Evolutionary conservation across 2,113 vertebrate species (phyloP), one percentile per base, ranked within the genome.

Genomic region (Syrmaticus mikado): DNA sequence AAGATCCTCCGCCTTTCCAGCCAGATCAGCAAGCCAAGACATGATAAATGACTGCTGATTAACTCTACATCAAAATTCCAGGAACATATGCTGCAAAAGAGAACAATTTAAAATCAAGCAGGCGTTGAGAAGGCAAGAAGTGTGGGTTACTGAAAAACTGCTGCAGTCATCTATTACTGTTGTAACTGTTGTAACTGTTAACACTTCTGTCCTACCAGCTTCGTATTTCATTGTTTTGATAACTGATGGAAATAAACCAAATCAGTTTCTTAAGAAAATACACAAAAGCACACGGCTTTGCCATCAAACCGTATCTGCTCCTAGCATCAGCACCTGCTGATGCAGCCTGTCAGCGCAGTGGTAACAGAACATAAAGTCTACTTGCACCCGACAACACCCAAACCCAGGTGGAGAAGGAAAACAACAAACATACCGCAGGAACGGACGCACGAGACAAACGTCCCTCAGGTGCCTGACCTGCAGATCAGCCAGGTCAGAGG

Each of bases 1-100:
- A 50, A 99, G 98, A 95, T 99, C 98, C 95, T 99, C 99, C 16
- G 99, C 99, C 94, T 98, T 99, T 70, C 99, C 99, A 27, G 99
- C 99, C 5, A 99, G 96, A 85, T 99, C 99, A 71, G 97, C 87
- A 91, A 99, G 97, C 99, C 99, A 99, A 93, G 99, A 99, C 99
- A 99, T 99, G 92, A 96, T 96, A 95, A 60, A 71, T 70, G 48
- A 45, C 95, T 95, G 19, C 4, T 24, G 62, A 70, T 13, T 96
- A 48, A 84, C 64, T 83, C 57, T 64, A 53, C 7, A 70, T 45
- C 57, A 81, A 61, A 76, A 46, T 30, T 52, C 79, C 92, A 64
- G 68, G 64, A 64, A 9, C 71, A 78, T 64, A 38, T 14, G 60
- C 97, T 97, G 90, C 4, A 46, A 93, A 87, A 95, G n/a, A 88